Conservation (phyloP, 1,140 invertebrate species). For the Aricia agestis region DNA sequence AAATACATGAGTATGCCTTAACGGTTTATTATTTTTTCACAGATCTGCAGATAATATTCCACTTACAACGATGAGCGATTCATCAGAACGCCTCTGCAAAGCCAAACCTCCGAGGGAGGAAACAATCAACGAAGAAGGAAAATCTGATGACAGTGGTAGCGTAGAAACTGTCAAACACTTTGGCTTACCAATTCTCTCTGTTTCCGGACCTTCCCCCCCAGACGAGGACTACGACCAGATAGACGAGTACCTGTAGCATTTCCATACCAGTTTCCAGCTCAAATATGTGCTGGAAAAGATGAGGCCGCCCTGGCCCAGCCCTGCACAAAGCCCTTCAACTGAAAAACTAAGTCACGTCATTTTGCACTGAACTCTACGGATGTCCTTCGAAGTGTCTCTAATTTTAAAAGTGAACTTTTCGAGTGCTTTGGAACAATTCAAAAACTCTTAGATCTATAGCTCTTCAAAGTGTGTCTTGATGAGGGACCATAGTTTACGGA, state of each 20-base stretch:
- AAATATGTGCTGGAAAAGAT: conserved; percentile 69
- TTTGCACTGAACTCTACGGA: conserved; percentile 30
- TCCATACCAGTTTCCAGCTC: conserved; percentile 68
- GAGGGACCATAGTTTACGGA: conserved; percentile 64
- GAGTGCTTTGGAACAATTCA: conserved; percentile 37
- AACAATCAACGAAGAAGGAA: conserved; percentile 63
- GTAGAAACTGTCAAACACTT: conserved; percentile 80
- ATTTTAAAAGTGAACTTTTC: conserved; percentile 24
- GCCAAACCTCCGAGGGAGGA: conserved; percentile 57
- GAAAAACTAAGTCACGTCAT: conserved; percentile 18
- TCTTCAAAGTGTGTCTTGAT: conserved; percentile 56
- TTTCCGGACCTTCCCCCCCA: conserved; percentile 86
- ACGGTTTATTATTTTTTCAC: conserved; percentile 21
- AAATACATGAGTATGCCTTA: too few relatives aligned
- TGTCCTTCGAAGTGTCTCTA: conserved; percentile 20
- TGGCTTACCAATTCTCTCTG: conserved; percentile 84
- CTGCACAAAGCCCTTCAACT: conserved; percentile 53
- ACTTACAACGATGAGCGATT: conserved; percentile 70
- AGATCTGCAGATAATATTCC: conserved; percentile 78
- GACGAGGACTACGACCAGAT: conserved; percentile 79
- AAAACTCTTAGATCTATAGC: conserved; percentile 36
- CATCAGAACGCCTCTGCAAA: conserved; percentile 73
- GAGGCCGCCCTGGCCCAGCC: conserved; percentile 59
- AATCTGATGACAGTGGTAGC: conserved; percentile 74
- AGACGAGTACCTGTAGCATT: conserved; percentile 76